Base-by-base conservation (phyloP, 2,888 invertebrate genomes). In the Stenichneumon culpator region DNA sequence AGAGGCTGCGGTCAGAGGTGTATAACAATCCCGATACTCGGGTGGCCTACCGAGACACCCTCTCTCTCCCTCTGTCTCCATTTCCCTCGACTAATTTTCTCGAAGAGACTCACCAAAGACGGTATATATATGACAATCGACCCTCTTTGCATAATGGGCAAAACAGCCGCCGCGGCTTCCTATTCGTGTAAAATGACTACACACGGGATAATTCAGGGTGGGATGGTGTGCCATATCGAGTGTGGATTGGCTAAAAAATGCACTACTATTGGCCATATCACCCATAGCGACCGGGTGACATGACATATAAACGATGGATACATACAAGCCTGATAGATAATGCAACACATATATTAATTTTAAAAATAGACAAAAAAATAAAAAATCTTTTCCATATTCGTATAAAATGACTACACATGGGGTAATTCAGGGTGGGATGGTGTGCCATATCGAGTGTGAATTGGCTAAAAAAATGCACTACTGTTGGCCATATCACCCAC, bases 1-100 rank as follows among this genome's bases (percentile, higher is more conserved):
- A 93, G 92, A 93, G 91, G 92, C 92, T 92, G 92, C 89, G 93
- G 93, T 93, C 92, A 91, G 90, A 89, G 44, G 90, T 89, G 90
- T 91, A 92, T 91, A 92, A 92, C 92, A 90, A 90, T 88, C 90
- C 88, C 89, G 89, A 91, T 90, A 91, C 90, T 89, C 74, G 85
- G 84, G 75, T 83, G 65, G 82, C 86, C 63, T 28, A 47, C 60
- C 78, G 72, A 70, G 39, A 69, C 47, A 36, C 70, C 69, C 22
- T 75, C 82, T 79, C 79, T 50, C 81, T 69, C 75, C 77, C 69
- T 70, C 77, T 32, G 25, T 65, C 65, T 25, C 47, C 28, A 6
- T 25, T 57, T 14, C 32, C 36, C 14, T 9, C 32, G 63, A 74
- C 32, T 19, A 65, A 63, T 25, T 47, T 65, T 77, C 60, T 50